Evolutionary conservation across 2,888 invertebrate genomes (phyloP).

Genomic region (Pammene fasciana): DNA sequence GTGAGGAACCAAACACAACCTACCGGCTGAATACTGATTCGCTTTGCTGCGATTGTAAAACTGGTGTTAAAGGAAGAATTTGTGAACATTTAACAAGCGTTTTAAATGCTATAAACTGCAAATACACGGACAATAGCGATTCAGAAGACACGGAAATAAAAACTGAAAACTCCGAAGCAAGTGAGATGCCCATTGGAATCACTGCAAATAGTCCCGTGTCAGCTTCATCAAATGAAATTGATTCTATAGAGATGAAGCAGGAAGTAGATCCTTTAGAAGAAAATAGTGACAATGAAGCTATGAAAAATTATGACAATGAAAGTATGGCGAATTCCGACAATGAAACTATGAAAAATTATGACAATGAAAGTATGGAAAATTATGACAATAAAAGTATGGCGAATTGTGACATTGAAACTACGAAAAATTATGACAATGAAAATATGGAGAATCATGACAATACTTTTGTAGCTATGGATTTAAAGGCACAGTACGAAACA

Average conservation of each 20-base stretch:
- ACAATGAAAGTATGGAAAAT: background rate
- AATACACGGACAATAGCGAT: conserved; percentile 28
- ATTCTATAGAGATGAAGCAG: conserved; percentile 44
- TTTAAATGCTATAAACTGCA: conserved; percentile 44
- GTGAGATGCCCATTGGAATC: conserved; percentile 10
- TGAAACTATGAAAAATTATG: background rate
- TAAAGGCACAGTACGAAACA: conserved; percentile 45
- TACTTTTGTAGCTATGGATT: conserved; percentile 24
- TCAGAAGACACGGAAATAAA: conserved; percentile 29
- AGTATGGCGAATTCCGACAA: background rate
- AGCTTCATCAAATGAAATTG: conserved; percentile 26
- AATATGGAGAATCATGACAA: background rate
- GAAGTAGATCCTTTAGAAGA: conserved; percentile 48
- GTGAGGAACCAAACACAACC: conserved; percentile 25
- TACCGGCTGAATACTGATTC: conserved; percentile 50
- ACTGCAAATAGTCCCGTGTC: conserved; percentile 30
- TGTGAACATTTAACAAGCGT: conserved; percentile 55
- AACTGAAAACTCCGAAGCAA: background rate
- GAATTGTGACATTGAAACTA: no score
- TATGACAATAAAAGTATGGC: background rate
- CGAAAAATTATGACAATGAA: background rate
- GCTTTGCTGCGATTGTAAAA: conserved; percentile 53
- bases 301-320: background rate
- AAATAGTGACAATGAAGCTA: background rate
- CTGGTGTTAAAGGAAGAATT: conserved; percentile 49